Evolutionary conservation across 2,888 invertebrate genomes (phyloP).

Genomic region (Lasioglossum marginatum): DNA sequence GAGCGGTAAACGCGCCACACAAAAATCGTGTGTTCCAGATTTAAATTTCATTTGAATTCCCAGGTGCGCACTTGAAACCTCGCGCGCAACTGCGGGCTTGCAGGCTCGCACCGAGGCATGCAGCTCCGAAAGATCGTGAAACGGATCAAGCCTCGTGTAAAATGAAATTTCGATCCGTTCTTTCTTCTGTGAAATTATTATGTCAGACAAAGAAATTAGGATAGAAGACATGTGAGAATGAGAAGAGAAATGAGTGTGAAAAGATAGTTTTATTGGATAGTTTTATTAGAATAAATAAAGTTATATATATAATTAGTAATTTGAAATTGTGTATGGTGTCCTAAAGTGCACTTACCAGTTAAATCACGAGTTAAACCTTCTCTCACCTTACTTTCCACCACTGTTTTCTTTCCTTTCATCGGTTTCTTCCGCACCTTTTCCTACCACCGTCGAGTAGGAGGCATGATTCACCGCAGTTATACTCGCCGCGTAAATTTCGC

Average conservation of each 20-base stretch:
- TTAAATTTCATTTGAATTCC: slow-evolving; percentile 36
- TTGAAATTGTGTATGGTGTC: not conserved
- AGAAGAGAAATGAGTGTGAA: not conserved
- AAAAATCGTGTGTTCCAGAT: slow-evolving; percentile 38
- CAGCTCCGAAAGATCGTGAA: slow-evolving; percentile 19
- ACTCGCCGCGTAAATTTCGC: slow-evolving; percentile 41
- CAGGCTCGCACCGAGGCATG: not conserved
- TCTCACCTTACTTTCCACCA: not conserved
- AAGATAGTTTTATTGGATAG: not conserved
- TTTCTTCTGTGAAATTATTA: slow-evolving; percentile 47
- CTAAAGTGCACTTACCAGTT: not conserved
- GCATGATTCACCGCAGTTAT: slow-evolving; percentile 48
- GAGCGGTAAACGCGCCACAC: slow-evolving; percentile 13
- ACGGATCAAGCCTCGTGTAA: slow-evolving; percentile 50
- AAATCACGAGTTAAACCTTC: not conserved
- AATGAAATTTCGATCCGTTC: slow-evolving; percentile 61
- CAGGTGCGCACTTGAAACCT: slow-evolving; percentile 28
- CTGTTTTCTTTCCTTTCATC: not conserved
- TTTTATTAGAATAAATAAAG: not conserved
- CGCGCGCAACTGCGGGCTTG: not conserved
- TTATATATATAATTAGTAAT: not conserved
- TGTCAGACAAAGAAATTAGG: slow-evolving; percentile 1
- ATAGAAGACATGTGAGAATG: no score
- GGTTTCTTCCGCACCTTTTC: not conserved
- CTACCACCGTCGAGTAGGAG: not conserved